phyloP scores from a whole-genome alignment of 2,113 vertebrate genomes.

The Eulacestoma nigropectus region DNA sequence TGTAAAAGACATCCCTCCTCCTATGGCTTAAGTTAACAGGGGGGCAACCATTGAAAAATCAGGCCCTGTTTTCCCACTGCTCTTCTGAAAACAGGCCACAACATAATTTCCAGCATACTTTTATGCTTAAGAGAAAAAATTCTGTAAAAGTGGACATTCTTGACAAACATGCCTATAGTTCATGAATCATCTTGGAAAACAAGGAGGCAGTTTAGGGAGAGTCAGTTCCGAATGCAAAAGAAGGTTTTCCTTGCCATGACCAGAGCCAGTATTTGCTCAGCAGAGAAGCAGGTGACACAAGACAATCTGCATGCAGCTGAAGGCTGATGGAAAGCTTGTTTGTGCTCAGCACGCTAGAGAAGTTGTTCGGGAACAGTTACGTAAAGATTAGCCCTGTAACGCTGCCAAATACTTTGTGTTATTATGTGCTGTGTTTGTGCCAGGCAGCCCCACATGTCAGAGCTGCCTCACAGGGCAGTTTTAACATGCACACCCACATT shows the following conservation, averaged over 20 bases:
- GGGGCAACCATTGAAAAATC: neutral
- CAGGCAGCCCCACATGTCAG: constrained; percentile 69
- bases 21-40: neutral
- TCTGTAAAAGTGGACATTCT: neutral
- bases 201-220: neutral
- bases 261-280: constrained; percentile 23
- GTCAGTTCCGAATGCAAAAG: neutral
- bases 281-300: constrained; percentile 51
- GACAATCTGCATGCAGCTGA: constrained; percentile 41
- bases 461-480: constrained; percentile 54
- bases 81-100: neutral
- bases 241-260: neutral
- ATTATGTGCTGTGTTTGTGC: constrained; percentile 66
- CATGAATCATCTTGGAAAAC: neutral
- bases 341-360: constrained; percentile 32
- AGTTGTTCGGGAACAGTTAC: constrained; percentile 61
- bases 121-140: neutral
- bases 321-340: constrained; percentile 56
- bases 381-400: constrained; percentile 67
- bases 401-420: constrained; percentile 62
- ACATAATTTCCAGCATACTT: neutral
- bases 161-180: neutral
- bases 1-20: neutral
- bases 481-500: constrained; percentile 61
- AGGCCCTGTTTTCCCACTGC: neutral